phyloP scores from a whole-genome alignment of 2,888 invertebrate species.

The Torymus aiolomorphi region DNA sequence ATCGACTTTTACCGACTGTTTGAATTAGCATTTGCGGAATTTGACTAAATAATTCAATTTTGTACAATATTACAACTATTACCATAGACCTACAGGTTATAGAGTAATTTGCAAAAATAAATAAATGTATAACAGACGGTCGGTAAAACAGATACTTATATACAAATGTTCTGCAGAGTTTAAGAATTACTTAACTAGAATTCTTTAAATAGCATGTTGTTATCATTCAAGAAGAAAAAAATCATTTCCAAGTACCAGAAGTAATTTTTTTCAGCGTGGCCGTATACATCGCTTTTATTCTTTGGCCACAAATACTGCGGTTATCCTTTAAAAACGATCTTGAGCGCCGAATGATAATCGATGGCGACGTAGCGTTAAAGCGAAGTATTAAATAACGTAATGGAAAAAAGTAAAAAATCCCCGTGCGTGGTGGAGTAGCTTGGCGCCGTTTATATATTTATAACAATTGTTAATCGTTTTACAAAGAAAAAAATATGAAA shows the following conservation, averaged over 20 bases:
- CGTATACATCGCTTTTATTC: conserved; percentile 13
- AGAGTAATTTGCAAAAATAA: no score
- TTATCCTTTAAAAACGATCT: conserved; percentile 14
- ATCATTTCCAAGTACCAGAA: not conserved
- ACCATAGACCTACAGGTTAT: no score
- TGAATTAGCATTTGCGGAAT: no score
- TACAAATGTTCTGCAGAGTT: no score
- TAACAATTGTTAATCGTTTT: conserved; percentile 63
- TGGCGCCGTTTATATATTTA: conserved; percentile 66
- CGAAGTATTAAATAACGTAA: conserved; percentile 1
- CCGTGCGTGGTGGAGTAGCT: conserved; percentile 50
- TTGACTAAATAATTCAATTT: not conserved
- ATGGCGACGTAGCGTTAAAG: conserved; percentile 21
- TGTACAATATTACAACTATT: not conserved
- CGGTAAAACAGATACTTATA: no score
- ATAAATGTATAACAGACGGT: no score
- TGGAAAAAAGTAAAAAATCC: not conserved
- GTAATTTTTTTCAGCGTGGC: conserved; percentile 29
- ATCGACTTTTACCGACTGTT: not conserved
- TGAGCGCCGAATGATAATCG: conserved; percentile 15
- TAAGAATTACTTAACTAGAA: no score
- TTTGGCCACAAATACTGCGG: not conserved
- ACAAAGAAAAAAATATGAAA: conserved; percentile 46
- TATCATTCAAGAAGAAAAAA: not conserved
- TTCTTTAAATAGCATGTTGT: no score